A percentile compares a stretch with the other conserved stretches of the same genome.
phyloP scores from a whole-genome alignment of 2,888 invertebrate genomes.

The Dasypolia templi region DNA sequence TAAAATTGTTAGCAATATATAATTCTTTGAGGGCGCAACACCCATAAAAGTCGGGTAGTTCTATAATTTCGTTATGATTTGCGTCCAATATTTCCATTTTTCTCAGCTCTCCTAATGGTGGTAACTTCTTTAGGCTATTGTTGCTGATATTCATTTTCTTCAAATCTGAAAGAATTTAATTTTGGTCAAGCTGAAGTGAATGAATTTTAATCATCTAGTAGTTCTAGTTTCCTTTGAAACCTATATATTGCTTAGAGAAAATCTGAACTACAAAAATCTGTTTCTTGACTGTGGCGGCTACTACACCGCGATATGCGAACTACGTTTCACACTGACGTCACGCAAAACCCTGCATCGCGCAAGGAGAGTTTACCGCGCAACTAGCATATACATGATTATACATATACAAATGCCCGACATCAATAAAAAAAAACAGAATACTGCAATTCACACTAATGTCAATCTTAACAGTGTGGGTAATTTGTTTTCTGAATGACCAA shows the following conservation, averaged over 20 bases:
- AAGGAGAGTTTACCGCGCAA: too few species aligned
- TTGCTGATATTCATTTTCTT: constrained; percentile 93
- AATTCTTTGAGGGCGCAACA: constrained; percentile 95
- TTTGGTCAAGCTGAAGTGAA: not conserved
- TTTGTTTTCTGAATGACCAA: not conserved
- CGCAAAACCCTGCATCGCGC: too few species aligned
- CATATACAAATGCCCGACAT: too few species aligned
- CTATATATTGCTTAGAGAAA: not conserved
- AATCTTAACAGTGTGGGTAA: not conserved
- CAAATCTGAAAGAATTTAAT: constrained; percentile 87
- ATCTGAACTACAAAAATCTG: not conserved
- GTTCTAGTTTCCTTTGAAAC: not conserved
- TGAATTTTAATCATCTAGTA: not conserved
- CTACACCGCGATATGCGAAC: too few species aligned
- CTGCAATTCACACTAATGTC: not conserved
- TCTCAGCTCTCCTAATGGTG: constrained; percentile 93
- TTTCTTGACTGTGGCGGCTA: too few species aligned
- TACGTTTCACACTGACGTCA: too few species aligned
- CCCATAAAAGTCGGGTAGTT: constrained; percentile 94
- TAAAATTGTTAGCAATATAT: constrained; percentile 95
- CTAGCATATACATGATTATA: too few species aligned
- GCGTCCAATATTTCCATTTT: constrained; percentile 94
- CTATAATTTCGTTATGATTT: constrained; percentile 95
- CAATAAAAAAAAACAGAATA: not conserved
- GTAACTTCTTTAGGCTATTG: constrained; percentile 92